These are phyloP conservation scores for Tupiocoris notatus DNA, from an alignment of 2,888 invertebrate genomes.

Conservation along the genomic window DNA sequence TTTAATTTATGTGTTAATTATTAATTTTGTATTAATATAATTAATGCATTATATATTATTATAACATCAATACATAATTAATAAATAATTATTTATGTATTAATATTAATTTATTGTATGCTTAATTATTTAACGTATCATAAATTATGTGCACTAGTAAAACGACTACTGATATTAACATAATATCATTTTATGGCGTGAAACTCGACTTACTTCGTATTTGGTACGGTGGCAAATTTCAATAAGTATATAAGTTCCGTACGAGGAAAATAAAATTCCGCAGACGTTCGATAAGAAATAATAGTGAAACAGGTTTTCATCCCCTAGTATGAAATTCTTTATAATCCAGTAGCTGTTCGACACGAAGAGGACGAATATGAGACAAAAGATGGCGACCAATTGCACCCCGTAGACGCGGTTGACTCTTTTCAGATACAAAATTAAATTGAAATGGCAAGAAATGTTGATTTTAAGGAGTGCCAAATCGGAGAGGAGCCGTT, in stretches of 20 bases:
- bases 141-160: background rate
- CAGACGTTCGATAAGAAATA: background rate
- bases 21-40: too few relatives aligned
- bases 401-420: slow-evolving; percentile 14
- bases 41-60: too few relatives aligned
- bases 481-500: background rate
- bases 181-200: background rate
- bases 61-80: too few relatives aligned
- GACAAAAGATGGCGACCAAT: slow-evolving; percentile 10
- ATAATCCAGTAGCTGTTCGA: slow-evolving; percentile 22
- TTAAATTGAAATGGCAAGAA: background rate
- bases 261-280: background rate
- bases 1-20: too few relatives aligned
- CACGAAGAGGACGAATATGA: slow-evolving; percentile 1
- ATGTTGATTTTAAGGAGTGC: background rate
- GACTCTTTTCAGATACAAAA: slow-evolving; percentile 3
- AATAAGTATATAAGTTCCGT: background rate
- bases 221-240: background rate
- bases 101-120: too few relatives aligned
- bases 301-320: background rate
- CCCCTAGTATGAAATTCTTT: background rate
- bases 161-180: background rate
- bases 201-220: background rate
- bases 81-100: too few relatives aligned
- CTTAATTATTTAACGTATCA: too few relatives aligned